Evolutionary conservation across 2,113 vertebrate genomes (phyloP), one percentile per base, ranked within the genome.

Genomic region (Thryonomys swinderianus): DNA sequence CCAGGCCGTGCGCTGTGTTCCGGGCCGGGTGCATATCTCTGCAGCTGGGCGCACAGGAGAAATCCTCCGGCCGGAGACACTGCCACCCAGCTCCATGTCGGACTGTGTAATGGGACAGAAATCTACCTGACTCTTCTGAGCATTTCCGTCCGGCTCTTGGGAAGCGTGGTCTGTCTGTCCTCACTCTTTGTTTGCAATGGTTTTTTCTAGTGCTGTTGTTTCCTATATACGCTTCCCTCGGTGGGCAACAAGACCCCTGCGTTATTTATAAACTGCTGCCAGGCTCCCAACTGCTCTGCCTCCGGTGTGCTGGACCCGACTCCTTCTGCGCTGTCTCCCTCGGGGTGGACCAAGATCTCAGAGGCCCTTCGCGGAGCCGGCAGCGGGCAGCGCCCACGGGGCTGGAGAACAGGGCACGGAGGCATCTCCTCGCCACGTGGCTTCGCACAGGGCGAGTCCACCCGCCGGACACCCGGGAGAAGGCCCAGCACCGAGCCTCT

Each of bases 111-210:
- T 57, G 80, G 53, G 81, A 80, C 71, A 74, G 92, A 93, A 96
- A 85, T 59, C 42, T 94, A 95, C 83, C 83, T 84, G 42, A 67
- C 67, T 34, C 91, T 96, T 96, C 96, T 94, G 95, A 95, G 88
- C 93, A 79, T 96, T 93, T 89, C 93, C 93, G 93, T 76, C 88
- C 80, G 78, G 66, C 76, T 96, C 92, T 92, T 27, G 53, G 91
- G 53, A 55, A 62, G 13, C 40, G 90, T 93, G 67, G 82, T 80
- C 51, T 86, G 21, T 37, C 73, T 8, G 45, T 45, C 80, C 27
- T 95, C 96, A 94, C 53, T 74, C 69, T 93, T 89, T 64, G 79
- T 97, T 91, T 96, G 73, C 93, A 89, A 89, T 57, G 23, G 91
- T 57, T 76, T 34, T 2, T 95, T 82, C 40, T n/a, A 55, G 14